Conservation (phyloP, 2,797 vertebrate genomes). For the Melanitta fusca region DNA sequence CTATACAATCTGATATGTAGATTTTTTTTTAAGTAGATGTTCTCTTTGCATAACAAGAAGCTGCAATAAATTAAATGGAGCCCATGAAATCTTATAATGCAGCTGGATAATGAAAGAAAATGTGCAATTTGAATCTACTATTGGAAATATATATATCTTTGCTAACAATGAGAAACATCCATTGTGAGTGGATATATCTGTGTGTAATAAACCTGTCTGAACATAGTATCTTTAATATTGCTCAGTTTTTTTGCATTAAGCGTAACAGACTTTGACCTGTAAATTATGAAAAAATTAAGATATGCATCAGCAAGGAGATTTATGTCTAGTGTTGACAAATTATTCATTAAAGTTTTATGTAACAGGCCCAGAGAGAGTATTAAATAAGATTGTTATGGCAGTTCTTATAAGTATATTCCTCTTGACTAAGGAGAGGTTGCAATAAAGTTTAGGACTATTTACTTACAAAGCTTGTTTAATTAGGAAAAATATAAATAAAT, state of each 20-base stretch:
- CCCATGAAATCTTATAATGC: slow-evolving; percentile 57
- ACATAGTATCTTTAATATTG: slow-evolving; percentile 60
- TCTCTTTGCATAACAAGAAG: slow-evolving; percentile 71
- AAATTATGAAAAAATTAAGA: slow-evolving; percentile 72
- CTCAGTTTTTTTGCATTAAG: slow-evolving; percentile 59
- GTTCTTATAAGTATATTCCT: slow-evolving; percentile 62
- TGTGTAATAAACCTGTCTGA: slow-evolving; percentile 63
- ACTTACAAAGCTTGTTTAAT: slow-evolving; percentile 54
- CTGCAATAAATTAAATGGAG: slow-evolving; percentile 62
- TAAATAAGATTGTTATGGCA: slow-evolving; percentile 65
- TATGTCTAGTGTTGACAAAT: slow-evolving; percentile 74
- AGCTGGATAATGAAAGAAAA: slow-evolving; percentile 53
- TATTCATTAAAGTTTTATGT: slow-evolving; percentile 70
- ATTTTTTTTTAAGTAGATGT: slow-evolving; percentile 63
- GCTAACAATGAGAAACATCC: slow-evolving; percentile 47
- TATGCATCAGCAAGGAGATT: slow-evolving; percentile 65
- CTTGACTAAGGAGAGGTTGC: slow-evolving; percentile 51
- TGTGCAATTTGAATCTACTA: slow-evolving; percentile 46
- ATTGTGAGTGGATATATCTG: slow-evolving; percentile 46
- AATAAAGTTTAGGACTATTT: slow-evolving; percentile 59
- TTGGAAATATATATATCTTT: slow-evolving; percentile 59
- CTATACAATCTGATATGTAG: slow-evolving; percentile 61
- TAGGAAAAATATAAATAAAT: slow-evolving; percentile 25
- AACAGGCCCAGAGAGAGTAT: slow-evolving; percentile 48
- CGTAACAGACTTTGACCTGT: slow-evolving; percentile 64